Conservation (phyloP, 2,888 invertebrate species). For the Cloeon dipterum region DNA sequence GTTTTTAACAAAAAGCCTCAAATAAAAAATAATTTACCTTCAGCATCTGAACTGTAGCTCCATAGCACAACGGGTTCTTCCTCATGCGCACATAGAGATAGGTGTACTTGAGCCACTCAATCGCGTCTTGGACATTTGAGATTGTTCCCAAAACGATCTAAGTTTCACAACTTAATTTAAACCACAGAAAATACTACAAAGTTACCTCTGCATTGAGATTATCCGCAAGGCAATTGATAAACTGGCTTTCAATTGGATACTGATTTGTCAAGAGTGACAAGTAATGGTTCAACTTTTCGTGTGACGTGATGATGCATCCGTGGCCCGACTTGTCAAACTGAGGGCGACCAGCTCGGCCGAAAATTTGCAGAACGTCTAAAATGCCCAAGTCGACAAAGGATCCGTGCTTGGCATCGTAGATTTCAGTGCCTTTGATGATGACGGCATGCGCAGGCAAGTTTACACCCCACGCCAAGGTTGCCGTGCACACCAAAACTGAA, state of each 20-base stretch:
- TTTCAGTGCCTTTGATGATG: slow-evolving; percentile 89
- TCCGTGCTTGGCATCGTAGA: slow-evolving; percentile 90
- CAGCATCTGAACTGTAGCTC: too few species aligned
- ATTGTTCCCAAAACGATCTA: slow-evolving; percentile 88
- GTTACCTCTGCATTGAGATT: slow-evolving; percentile 91
- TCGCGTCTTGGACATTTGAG: slow-evolving; percentile 83
- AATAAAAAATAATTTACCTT: too few species aligned
- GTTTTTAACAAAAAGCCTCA: background rate
- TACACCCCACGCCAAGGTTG: slow-evolving; percentile 98
- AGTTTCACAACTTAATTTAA: slow-evolving; percentile 9
- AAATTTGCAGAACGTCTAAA: slow-evolving; percentile 92
- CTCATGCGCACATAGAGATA: slow-evolving; percentile 87
- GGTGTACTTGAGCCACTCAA: slow-evolving; percentile 94
- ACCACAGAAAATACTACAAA: slow-evolving; percentile 1
- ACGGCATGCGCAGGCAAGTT: slow-evolving; percentile 98
- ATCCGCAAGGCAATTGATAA: slow-evolving; percentile 74
- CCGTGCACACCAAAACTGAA: slow-evolving; percentile 70
- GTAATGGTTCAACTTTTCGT: slow-evolving; percentile 82
- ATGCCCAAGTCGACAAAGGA: slow-evolving; percentile 88
- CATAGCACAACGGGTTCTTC: slow-evolving; percentile 66
- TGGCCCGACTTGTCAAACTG: slow-evolving; percentile 90
- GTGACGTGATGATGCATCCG: slow-evolving; percentile 84
- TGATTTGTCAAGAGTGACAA: slow-evolving; percentile 84
- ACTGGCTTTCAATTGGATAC: slow-evolving; percentile 95
- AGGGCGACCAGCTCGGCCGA: slow-evolving; percentile 93